Evolutionary conservation across 2,797 vertebrate species (phyloP).

Genomic region (Hippocampus kuda): DNA sequence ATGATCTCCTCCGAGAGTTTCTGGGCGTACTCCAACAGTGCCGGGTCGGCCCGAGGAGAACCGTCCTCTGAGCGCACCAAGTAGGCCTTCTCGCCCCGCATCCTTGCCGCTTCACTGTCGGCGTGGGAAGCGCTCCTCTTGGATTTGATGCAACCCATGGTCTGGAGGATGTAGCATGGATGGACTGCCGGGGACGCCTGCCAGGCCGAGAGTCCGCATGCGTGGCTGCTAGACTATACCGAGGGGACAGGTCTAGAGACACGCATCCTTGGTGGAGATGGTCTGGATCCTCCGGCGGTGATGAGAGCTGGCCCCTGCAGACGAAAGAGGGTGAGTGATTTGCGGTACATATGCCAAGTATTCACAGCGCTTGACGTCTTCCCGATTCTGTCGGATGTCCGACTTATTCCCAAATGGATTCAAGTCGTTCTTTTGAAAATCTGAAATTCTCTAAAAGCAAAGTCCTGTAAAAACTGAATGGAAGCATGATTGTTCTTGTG

Average conservation of each 20-base stretch:
- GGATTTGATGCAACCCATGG: conserved; percentile 96
- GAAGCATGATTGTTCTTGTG: not conserved
- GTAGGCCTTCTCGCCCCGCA: conserved; percentile 59
- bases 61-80: conserved; percentile 55
- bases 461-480: too few species aligned
- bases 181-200: not conserved
- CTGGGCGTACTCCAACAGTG: conserved; percentile 80
- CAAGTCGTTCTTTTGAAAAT: too few species aligned
- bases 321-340: not conserved
- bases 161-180: conserved; percentile 53
- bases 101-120: conserved; percentile 36
- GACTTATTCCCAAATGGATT: too few species aligned
- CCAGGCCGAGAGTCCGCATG: not conserved
- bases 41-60: conserved; percentile 45
- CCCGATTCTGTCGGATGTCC: too few species aligned
- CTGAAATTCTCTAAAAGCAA: too few species aligned
- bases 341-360: not conserved
- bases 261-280: not conserved
- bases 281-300: not conserved
- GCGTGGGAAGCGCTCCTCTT: conserved; percentile 65
- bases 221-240: not conserved
- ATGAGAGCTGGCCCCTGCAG: not conserved
- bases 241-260: not conserved
- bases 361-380: not conserved
- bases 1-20: conserved; percentile 83